Evolutionary conservation across 2,797 vertebrate genomes (phyloP).

Genomic region (Hybognathus amarus): DNA sequence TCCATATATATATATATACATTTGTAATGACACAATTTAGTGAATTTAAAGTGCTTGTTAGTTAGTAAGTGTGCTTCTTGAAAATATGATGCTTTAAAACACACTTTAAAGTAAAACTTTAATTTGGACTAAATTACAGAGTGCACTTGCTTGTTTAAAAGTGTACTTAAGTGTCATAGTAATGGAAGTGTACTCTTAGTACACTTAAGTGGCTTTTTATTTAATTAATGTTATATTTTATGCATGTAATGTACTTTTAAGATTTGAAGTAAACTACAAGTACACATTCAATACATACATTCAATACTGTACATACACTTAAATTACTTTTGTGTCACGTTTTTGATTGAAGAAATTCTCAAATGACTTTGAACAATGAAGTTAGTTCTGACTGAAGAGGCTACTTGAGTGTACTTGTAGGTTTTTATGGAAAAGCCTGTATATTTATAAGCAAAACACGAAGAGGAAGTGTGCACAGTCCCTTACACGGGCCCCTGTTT

Average conservation of each 20-base stretch:
- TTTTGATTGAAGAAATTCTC: background rate
- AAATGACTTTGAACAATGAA: background rate
- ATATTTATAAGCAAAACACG: slow-evolving; percentile 28
- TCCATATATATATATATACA: background rate
- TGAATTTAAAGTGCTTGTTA: background rate
- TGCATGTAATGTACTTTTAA: background rate
- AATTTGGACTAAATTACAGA: background rate
- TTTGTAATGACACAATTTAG: background rate
- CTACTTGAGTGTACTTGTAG: background rate
- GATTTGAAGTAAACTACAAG: background rate
- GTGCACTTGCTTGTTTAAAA: background rate
- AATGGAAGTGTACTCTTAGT: background rate
- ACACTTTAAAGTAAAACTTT: background rate
- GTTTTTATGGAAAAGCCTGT: background rate
- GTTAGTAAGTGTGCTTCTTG: too few relatives aligned
- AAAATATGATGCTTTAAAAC: background rate
- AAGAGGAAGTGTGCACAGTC: slow-evolving; percentile 32
- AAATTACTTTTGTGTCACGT: background rate
- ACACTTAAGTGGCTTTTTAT: background rate
- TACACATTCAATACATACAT: background rate
- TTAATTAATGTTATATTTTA: background rate
- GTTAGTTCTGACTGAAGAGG: background rate
- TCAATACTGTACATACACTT: background rate
- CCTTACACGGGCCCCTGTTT: slow-evolving; percentile 60
- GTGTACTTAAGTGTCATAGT: background rate